Percentiles rank a stretch among this genome's conserved stretches.
Conservation (phyloP, 2,888 invertebrate species). For the Cheilosia scutellata region DNA sequence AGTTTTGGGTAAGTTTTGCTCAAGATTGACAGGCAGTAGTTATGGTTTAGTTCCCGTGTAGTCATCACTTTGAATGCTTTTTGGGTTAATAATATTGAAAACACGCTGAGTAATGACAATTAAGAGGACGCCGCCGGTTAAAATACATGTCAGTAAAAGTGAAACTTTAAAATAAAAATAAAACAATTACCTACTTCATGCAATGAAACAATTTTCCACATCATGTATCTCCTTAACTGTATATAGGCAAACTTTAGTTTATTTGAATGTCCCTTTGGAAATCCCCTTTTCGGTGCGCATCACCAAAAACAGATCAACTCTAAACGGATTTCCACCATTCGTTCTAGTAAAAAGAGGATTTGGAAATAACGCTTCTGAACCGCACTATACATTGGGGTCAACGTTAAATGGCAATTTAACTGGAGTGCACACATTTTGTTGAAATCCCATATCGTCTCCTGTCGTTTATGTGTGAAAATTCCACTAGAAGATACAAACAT, state of each 20-base stretch:
- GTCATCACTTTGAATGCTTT: neutral
- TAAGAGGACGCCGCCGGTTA: neutral
- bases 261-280: constrained; percentile 40
- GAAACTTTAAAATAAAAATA: neutral
- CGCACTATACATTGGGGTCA: constrained; percentile 63
- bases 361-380: constrained; percentile 16
- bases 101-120: neutral
- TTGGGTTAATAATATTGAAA: neutral
- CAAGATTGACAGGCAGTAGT: neutral
- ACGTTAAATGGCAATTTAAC: constrained; percentile 72
- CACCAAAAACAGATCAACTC: constrained; percentile 65
- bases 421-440: constrained; percentile 67
- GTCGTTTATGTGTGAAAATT: constrained; percentile 66
- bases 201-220: constrained; percentile 8
- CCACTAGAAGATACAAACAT: constrained; percentile 1
- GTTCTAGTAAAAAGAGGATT: neutral
- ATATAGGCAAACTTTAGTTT: neutral
- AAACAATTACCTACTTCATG: neutral
- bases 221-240: neutral
- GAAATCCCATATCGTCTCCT: constrained; percentile 62
- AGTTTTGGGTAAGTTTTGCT: neutral
- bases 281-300: constrained; percentile 23
- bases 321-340: constrained; percentile 67
- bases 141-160: neutral
- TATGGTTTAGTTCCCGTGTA: neutral